phyloP scores from a whole-genome alignment of 1,140 invertebrate species.

The Drosophila kohkoa region DNA sequence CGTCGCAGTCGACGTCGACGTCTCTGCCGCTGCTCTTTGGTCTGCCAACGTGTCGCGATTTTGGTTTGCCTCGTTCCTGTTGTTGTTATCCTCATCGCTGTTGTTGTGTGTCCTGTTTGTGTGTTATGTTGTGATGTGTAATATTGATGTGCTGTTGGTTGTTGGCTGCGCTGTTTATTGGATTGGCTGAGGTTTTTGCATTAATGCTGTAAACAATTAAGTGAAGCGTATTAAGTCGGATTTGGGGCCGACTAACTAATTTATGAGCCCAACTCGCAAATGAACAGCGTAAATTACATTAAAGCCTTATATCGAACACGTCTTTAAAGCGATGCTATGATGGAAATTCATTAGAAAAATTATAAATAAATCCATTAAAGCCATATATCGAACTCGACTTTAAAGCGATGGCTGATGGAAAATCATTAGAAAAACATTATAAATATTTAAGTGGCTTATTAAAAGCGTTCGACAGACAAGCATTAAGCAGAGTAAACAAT shows the following conservation, averaged over 20 bases:
- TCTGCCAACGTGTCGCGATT: constrained; percentile 65
- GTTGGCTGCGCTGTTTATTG: constrained; percentile 67
- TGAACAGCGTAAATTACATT: constrained; percentile 21
- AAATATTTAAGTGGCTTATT: constrained; percentile 82
- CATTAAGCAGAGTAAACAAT: constrained; percentile 35
- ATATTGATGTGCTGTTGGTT: constrained; percentile 63
- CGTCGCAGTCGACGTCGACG: constrained; percentile 21
- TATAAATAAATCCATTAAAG: constrained; percentile 64
- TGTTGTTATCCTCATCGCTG: constrained; percentile 10
- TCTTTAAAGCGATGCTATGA: constrained; percentile 18
- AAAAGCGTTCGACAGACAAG: constrained; percentile 62
- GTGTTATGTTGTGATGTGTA: constrained; percentile 56
- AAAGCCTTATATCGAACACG: neutral
- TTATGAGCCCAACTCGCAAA: constrained; percentile 48
- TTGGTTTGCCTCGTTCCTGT: constrained; percentile 53
- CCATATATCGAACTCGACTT: neutral
- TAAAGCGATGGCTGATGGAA: constrained; percentile 11
- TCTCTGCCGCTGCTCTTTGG: constrained; percentile 20
- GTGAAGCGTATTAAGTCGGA: constrained; percentile 78
- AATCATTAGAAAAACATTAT: constrained; percentile 74
- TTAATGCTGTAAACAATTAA: constrained; percentile 83
- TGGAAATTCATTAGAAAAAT: constrained; percentile 65
- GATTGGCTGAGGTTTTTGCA: constrained; percentile 77
- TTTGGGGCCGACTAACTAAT: constrained; percentile 75
- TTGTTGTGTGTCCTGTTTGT: constrained; percentile 32